These are phyloP conservation scores for Tor tambroides DNA, from an alignment of 2,113 vertebrate species.

Conservation along the genomic window DNA sequence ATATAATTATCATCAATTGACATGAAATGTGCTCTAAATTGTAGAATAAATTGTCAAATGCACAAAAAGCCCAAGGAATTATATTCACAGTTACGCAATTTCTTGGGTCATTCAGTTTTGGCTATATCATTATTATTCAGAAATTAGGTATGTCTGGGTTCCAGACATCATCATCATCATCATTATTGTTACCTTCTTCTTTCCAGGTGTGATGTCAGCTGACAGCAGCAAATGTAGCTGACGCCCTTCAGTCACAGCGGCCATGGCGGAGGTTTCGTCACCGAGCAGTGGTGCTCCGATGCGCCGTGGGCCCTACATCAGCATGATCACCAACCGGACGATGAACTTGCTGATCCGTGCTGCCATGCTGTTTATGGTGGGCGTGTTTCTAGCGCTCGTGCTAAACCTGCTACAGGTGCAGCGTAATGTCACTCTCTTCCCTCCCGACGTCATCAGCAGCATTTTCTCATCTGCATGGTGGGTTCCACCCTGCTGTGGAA, in stretches of 20 bases:
- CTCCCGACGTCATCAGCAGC: conserved; percentile 92
- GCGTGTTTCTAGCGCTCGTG: conserved; percentile 91
- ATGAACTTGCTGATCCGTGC: conserved; percentile 89
- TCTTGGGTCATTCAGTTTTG: not conserved
- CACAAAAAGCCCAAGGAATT: too few relatives aligned
- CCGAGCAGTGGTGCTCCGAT: not conserved
- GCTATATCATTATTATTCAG: not conserved
- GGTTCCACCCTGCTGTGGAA: conserved; percentile 93
- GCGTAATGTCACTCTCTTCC: conserved; percentile 95
- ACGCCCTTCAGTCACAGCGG: not conserved
- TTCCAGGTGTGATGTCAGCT: conserved; percentile 41
- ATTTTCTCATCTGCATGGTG: conserved; percentile 97
- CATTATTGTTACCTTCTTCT: not conserved
- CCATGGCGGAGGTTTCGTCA: conserved; percentile 33
- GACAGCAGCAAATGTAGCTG: not conserved
- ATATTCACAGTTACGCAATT: not conserved
- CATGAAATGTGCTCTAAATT: too few relatives aligned
- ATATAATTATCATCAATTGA: too few relatives aligned
- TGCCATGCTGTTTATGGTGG: conserved; percentile 88
- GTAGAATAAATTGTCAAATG: too few relatives aligned
- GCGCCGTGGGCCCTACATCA: conserved; percentile 81
- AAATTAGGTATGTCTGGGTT: not conserved
- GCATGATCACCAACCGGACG: conserved; percentile 83
- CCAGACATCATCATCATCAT: not conserved
- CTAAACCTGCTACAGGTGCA: conserved; percentile 96